A percentile compares a stretch with the other conserved stretches of the same genome.
Evolutionary conservation across 1,140 invertebrate species (phyloP).

Genomic region (Paramacrobiotus metropolitanus): DNA sequence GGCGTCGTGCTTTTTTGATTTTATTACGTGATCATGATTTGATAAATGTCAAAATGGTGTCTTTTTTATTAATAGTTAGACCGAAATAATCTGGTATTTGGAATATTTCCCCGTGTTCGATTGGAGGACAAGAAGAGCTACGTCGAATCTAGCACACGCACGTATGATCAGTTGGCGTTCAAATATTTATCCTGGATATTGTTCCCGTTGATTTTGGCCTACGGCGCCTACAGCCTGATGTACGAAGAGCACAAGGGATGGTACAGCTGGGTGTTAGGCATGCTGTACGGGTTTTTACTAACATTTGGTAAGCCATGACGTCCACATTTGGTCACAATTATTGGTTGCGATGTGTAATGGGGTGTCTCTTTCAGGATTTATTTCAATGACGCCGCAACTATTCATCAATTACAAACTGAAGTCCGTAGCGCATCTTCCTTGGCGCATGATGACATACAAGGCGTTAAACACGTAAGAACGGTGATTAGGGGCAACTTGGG

Average conservation of each 20-base stretch:
- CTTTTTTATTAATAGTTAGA: slow-evolving; percentile 39
- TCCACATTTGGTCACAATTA: too few species aligned
- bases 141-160: slow-evolving; percentile 71
- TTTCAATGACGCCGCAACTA: slow-evolving; percentile 98
- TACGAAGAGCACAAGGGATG: slow-evolving; percentile 96
- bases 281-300: slow-evolving; percentile 91
- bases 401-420: slow-evolving; percentile 99
- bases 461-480: slow-evolving; percentile 73
- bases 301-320: slow-evolving; percentile 50
- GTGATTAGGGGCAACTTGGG: too few species aligned
- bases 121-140: slow-evolving; percentile 90
- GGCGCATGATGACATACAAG: slow-evolving; percentile 98
- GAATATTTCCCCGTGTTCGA: slow-evolving; percentile 50
- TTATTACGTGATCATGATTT: too few species aligned
- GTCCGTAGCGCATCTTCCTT: slow-evolving; percentile 91
- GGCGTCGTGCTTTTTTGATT: too few species aligned
- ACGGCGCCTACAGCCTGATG: slow-evolving; percentile 82
- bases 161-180: slow-evolving; percentile 88
- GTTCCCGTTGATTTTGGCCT: slow-evolving; percentile 71
- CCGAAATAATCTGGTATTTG: slow-evolving; percentile 40
- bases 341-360: too few species aligned
- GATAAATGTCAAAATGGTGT: not conserved
- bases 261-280: slow-evolving; percentile 64
- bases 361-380: slow-evolving; percentile 66
- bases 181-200: slow-evolving; percentile 78